Percentiles rank a stretch among this genome's conserved stretches.
phyloP scores from a whole-genome alignment of 2,797 vertebrate species.

The Anguilla pacifica region DNA sequence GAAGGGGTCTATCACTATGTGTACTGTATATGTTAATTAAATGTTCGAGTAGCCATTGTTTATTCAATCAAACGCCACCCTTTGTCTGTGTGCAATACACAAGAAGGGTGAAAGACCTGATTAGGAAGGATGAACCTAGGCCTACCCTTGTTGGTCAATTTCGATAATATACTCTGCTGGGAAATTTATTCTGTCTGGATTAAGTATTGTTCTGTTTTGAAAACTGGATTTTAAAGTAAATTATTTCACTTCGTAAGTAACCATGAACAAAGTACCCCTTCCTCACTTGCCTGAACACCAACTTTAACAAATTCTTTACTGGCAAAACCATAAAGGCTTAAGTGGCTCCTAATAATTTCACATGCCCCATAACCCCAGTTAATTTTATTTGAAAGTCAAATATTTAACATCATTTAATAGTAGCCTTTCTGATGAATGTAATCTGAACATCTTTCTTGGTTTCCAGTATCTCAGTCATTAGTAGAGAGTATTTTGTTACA shows the following conservation, averaged over 20 bases:
- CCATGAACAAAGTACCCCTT: background rate
- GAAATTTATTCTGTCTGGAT: background rate
- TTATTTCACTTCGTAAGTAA: background rate
- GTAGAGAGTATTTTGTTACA: conserved; percentile 3
- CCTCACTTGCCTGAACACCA: background rate
- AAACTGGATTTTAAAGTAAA: background rate
- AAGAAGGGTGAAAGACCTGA: conserved; percentile 2
- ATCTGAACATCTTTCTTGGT: conserved; percentile 1
- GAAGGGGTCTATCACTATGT: background rate
- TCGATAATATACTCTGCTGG: background rate
- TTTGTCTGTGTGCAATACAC: conserved; percentile 21
- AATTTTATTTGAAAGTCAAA: background rate
- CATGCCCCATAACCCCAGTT: background rate
- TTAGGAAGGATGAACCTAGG: conserved; percentile 1
- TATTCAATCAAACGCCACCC: background rate
- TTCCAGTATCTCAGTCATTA: conserved; percentile 9
- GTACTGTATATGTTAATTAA: conserved; percentile 16
- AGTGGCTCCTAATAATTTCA: background rate
- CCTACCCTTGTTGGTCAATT: background rate
- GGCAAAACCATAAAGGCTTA: background rate
- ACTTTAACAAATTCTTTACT: background rate
- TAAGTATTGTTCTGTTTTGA: background rate
- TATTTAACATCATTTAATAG: background rate
- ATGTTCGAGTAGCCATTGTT: background rate
- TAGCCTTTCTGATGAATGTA: background rate